Base-by-base conservation (phyloP, 2,113 vertebrate genomes). In the Isurus oxyrinchus region DNA sequence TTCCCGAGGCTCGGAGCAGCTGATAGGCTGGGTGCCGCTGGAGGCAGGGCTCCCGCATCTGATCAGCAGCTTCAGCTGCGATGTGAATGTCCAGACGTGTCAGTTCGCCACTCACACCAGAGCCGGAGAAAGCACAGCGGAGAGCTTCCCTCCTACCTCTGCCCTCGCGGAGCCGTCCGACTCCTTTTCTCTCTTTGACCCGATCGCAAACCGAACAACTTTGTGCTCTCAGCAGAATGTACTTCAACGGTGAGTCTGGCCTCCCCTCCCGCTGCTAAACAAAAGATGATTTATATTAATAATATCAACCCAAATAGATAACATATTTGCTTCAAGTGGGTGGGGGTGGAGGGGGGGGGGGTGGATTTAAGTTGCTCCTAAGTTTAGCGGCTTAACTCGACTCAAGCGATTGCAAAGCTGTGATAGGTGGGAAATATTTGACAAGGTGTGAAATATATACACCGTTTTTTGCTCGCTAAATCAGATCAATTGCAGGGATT, bases 21-120 rank as follows among this genome's bases (percentile, higher is more conserved):
- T 95, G 94, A 95, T 95, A 95, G 94, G 94, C 66, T 95, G 94
- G 8, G 6, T 13, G 40, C 67, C 0, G 94, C 94, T 53, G 49
- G 94, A 72, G 94, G 67, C 66, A 31, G 66, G 49, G 67, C 67
- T n/a, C 7, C 31, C 40, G 93, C 90, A 11, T 84, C 79, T n/a
- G 79, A 84, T n/a, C 79, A 88, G 84, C 84, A 53, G 84, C 84
- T 8, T 6, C 87, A 1, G 94, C 66, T 25, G n/a, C 63, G 31
- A 8, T 67, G 19, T 53, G 61, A 94, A 44, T 67, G 93, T 67
- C 91, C 91, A 44, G n/a, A 94, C 57, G 40, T 23, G 91, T 21
- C 91, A 94, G 40, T 94, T 94, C 61, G 59, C 91, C 91, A 63
- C 61, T n/a, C 6, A 44, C 59, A 55, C 49, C 57, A n/a, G 2